Conservation (phyloP, 2,888 invertebrate species). For the Idaea straminata region DNA sequence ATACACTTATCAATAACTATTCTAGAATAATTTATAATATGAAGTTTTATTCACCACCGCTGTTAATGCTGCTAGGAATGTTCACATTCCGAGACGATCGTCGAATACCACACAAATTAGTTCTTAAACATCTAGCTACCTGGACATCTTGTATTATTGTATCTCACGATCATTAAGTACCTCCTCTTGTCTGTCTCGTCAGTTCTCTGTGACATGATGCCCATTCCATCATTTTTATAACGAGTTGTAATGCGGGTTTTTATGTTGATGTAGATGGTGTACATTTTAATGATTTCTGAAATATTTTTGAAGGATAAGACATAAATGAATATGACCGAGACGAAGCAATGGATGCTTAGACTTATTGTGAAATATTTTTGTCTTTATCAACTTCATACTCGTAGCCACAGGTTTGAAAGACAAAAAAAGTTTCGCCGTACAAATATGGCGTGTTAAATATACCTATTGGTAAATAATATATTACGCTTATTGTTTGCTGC, state of each 20-base stretch:
- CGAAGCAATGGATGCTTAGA: not conserved
- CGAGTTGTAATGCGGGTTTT: not conserved
- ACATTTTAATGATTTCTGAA: not conserved
- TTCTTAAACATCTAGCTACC: constrained; percentile 46
- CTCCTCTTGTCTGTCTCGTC: constrained; percentile 33
- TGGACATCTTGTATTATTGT: constrained; percentile 34
- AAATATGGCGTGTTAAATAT: constrained; percentile 23
- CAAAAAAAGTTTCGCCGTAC: not conserved
- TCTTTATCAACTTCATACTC: not conserved
- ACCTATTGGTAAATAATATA: constrained; percentile 6
- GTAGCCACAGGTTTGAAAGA: not conserved
- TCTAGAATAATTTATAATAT: constrained; percentile 17
- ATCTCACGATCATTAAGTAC: constrained; percentile 50
- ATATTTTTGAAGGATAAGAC: not conserved
- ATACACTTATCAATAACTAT: not conserved
- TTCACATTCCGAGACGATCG: constrained; percentile 45
- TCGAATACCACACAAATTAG: constrained; percentile 58
- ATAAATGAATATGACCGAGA: not conserved
- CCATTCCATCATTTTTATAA: constrained; percentile 12
- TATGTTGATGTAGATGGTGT: constrained; percentile 11
- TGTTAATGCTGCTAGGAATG: constrained; percentile 31
- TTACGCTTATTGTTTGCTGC: constrained; percentile 13
- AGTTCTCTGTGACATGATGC: constrained; percentile 22
- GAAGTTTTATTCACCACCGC: constrained; percentile 17
- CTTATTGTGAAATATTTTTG: not conserved